phyloP scores from a whole-genome alignment of 2,797 vertebrate species.

The Crenichthys baileyi region DNA sequence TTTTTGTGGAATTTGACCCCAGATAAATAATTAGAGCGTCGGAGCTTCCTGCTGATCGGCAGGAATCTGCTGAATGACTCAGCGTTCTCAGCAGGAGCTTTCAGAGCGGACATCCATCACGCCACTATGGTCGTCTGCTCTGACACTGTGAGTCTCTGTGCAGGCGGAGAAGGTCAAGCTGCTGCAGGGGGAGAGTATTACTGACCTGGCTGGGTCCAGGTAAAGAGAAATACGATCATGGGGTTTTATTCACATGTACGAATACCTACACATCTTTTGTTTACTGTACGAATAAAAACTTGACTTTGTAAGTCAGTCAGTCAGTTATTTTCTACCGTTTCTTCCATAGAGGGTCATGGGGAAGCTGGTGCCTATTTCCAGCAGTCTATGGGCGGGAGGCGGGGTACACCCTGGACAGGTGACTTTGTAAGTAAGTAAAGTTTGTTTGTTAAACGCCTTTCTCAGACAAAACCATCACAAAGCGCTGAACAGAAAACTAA shows the following conservation, averaged over 20 bases:
- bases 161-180: slow-evolving; percentile 13
- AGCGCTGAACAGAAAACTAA: too few species aligned
- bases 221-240: slow-evolving; percentile 29
- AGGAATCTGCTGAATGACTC: slow-evolving; percentile 71
- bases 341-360: too few species aligned
- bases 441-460: too few species aligned
- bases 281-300: neutral
- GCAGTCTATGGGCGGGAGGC: too few species aligned
- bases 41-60: slow-evolving; percentile 54
- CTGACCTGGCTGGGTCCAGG: slow-evolving; percentile 28
- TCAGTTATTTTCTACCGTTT: too few species aligned
- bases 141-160: slow-evolving; percentile 44
- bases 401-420: too few species aligned
- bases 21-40: slow-evolving; percentile 49
- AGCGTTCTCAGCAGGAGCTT: slow-evolving; percentile 59
- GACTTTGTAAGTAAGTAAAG: too few species aligned
- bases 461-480: too few species aligned
- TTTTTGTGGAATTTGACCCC: slow-evolving; percentile 44
- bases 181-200: slow-evolving; percentile 46
- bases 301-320: neutral
- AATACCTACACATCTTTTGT: neutral
- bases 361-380: too few species aligned
- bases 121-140: slow-evolving; percentile 30
- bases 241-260: slow-evolving; percentile 7
- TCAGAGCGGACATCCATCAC: slow-evolving; percentile 64